Conservation (phyloP, 2,888 invertebrate species). For the Drepanosiphum platanoidis region DNA sequence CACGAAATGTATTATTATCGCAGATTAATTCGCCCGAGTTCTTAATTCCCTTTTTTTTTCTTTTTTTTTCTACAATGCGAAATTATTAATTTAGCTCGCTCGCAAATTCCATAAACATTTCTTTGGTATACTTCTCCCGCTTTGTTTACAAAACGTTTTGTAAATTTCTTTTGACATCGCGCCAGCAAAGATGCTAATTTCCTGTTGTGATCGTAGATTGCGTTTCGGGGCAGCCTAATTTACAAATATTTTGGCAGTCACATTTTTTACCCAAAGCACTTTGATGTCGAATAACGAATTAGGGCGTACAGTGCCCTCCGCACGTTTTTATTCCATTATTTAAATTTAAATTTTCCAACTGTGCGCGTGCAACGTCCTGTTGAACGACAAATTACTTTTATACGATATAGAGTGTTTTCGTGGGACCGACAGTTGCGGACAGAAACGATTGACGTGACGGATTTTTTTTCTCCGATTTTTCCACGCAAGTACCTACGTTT, state of each 20-base stretch:
- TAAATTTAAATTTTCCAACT: background rate
- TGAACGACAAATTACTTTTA: background rate
- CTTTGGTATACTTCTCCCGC: background rate
- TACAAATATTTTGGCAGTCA: constrained; percentile 23
- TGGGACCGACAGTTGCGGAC: too few species aligned
- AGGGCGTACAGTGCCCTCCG: background rate
- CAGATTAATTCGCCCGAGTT: too few species aligned
- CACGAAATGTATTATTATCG: too few species aligned
- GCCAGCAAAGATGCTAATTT: constrained; percentile 32
- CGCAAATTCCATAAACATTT: background rate
- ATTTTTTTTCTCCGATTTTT: too few species aligned
- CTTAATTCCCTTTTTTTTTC: too few species aligned
- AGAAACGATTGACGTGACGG: too few species aligned
- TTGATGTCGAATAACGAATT: constrained; percentile 44
- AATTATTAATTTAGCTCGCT: background rate
- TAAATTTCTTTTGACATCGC: constrained; percentile 34
- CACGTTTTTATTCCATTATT: constrained; percentile 22
- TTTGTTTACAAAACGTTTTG: constrained; percentile 17
- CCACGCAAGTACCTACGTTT: too few species aligned
- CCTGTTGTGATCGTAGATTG: constrained; percentile 21
- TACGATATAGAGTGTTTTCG: background rate
- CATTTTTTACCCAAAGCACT: constrained; percentile 16
- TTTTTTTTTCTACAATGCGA: background rate
- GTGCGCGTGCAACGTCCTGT: background rate
- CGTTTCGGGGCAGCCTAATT: constrained; percentile 32